Evolutionary conservation across 2,888 invertebrate genomes (phyloP).

Genomic region (Beris chalybata): DNA sequence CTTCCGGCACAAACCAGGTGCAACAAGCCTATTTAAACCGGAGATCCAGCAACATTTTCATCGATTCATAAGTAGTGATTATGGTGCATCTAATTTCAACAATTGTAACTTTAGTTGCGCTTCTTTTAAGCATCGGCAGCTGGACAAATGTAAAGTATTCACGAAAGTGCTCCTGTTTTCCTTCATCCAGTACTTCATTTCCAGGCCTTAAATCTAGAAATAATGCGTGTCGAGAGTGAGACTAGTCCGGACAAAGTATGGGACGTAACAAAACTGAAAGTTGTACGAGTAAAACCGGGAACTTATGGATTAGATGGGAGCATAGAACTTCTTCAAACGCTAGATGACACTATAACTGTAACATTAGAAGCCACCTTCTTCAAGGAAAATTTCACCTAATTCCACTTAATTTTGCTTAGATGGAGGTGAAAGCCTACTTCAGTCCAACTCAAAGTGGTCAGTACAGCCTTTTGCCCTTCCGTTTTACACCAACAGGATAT

Average conservation of each 20-base stretch:
- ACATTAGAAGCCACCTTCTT: neutral
- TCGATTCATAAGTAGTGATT: too few species aligned
- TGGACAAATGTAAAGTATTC: too few species aligned
- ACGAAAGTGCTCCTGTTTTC: neutral
- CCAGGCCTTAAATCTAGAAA: slow-evolving; percentile 6
- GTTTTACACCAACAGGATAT: neutral
- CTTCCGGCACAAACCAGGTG: too few species aligned
- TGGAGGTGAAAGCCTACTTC: neutral
- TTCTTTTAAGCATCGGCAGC: too few species aligned
- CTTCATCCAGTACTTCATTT: neutral
- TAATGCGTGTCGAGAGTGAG: slow-evolving; percentile 10
- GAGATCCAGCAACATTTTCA: too few species aligned
- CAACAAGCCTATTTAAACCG: too few species aligned
- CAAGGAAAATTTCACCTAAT: neutral
- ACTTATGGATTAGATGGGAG: slow-evolving; percentile 10
- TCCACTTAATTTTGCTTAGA: neutral
- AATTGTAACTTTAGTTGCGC: too few species aligned
- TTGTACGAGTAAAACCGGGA: slow-evolving; percentile 6
- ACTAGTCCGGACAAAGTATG: slow-evolving; percentile 20
- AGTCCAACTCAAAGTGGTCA: neutral
- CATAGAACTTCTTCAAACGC: neutral
- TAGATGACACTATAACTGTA: slow-evolving; percentile 10
- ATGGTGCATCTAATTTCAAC: too few species aligned
- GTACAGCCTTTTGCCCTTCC: slow-evolving; percentile 8
- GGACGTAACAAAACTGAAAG: slow-evolving; percentile 13